A percentile compares a stretch with the other conserved stretches of the same genome.
phyloP scores from a whole-genome alignment of 2,888 invertebrate species.

The Sphinx pinastri region DNA sequence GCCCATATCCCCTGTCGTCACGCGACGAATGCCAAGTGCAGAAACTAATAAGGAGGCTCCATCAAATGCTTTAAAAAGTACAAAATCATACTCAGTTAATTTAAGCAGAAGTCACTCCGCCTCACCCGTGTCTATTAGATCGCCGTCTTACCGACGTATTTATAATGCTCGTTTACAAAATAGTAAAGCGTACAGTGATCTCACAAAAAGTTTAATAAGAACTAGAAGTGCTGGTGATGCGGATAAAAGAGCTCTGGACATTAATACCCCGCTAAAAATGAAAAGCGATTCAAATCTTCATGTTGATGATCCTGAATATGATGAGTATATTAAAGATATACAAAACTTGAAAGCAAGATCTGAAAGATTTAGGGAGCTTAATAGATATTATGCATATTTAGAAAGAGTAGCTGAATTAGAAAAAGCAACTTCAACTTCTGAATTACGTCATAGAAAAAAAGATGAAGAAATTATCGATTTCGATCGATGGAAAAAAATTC shows the following conservation, averaged over 20 bases:
- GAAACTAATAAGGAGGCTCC: constrained; percentile 46
- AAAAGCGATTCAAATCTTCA: constrained; percentile 70
- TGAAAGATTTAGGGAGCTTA: constrained; percentile 92
- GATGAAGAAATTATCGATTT: constrained; percentile 93
- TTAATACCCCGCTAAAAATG: constrained; percentile 51
- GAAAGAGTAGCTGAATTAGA: constrained; percentile 94
- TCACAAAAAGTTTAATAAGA: constrained; percentile 75
- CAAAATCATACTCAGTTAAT: constrained; percentile 43
- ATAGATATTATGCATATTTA: constrained; percentile 92
- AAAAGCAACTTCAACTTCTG: constrained; percentile 87
- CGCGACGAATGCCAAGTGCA: background rate
- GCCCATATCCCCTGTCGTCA: constrained; percentile 1
- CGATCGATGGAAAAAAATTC: constrained; percentile 93
- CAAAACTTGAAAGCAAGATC: constrained; percentile 87
- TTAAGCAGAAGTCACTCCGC: constrained; percentile 75
- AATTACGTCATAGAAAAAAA: constrained; percentile 88
- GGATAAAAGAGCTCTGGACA: constrained; percentile 60
- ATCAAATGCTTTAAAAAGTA: constrained; percentile 70
- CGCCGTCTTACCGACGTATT: constrained; percentile 87
- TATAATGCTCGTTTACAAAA: constrained; percentile 76
- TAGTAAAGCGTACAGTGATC: constrained; percentile 59
- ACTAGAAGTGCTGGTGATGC: constrained; percentile 88
- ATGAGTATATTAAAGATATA: constrained; percentile 87
- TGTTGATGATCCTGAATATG: constrained; percentile 85
- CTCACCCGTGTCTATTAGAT: constrained; percentile 85